Base-by-base conservation (phyloP, 2,113 vertebrate genomes). In the Mellivora capensis region DNA sequence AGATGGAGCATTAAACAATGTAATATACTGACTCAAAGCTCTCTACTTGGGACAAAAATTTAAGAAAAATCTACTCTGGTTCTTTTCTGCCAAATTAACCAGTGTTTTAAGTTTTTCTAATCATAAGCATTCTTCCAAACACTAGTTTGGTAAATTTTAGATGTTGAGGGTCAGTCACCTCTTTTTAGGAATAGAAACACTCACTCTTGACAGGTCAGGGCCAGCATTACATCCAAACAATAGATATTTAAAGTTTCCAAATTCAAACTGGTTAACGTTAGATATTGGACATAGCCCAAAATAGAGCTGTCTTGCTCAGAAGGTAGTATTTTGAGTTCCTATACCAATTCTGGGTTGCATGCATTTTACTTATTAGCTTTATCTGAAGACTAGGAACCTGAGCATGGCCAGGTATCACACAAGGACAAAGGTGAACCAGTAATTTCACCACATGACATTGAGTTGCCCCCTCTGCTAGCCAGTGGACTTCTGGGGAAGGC, bases 251-350 rank as follows among this genome's bases (percentile, higher is more conserved):
- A 90, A 49, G 44, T 96, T 90, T 85, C 44, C 44, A 76, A 93
- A 93, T 95, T 96, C 86, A 96, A 91, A 74, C 11, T 91, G 64
- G 62, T 90, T 95, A 96, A 95, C 86, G 74, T 84, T 96, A 95
- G 57, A 90, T 25, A 95, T 62, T 77, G 42, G 71, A 76, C 31
- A 95, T 25, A 88, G 90, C 82, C 49, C 74, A 80, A 87, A 97
- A 96, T 8, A 96, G 77, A 81, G 44, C 17, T 91, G 31, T 64
- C 44, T 90, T 82, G 9, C 82, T 82, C 79, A 90, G 86, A 93
- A 92, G 72, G 89, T 44, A 96, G 52, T 59, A 69, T 94, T 96
- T 91, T 93, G 93, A 97, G 90, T 94, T 23, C 39, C 87, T 86
- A 72, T 87, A 84, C 87, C 96, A 96, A 72, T 85, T 96, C 49